Evolutionary conservation across 2,888 invertebrate genomes (phyloP).

Genomic region (Rhyacophila evoluta): DNA sequence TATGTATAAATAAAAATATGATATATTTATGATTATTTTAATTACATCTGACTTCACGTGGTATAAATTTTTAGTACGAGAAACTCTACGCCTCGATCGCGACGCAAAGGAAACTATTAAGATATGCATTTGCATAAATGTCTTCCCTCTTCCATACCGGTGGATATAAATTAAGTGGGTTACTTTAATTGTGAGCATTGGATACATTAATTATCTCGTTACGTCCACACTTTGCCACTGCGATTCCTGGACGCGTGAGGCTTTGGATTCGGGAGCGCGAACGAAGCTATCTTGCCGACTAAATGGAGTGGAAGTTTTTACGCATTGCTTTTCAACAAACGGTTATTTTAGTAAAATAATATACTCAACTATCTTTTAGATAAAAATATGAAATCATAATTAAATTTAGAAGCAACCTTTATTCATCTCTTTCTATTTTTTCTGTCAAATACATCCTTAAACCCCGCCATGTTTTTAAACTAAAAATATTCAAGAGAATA

Average conservation of each 20-base stretch:
- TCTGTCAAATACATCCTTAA: too few species aligned
- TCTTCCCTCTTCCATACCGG: slow-evolving; percentile 2
- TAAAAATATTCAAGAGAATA: too few species aligned
- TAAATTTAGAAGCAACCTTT: too few species aligned
- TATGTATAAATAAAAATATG: too few species aligned
- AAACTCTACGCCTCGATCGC: neutral
- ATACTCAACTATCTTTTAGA: too few species aligned
- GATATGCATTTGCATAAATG: slow-evolving; percentile 25
- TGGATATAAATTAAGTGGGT: slow-evolving; percentile 16
- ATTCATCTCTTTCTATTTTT: too few species aligned
- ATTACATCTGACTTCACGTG: too few species aligned
- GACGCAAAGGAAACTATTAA: slow-evolving; percentile 20
- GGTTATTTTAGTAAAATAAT: too few species aligned
- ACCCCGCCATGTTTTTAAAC: too few species aligned
- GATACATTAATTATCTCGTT: slow-evolving; percentile 39
- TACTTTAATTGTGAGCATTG: slow-evolving; percentile 40
- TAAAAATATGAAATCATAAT: too few species aligned
- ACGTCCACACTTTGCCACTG: slow-evolving; percentile 8
- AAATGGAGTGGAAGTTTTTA: slow-evolving; percentile 42
- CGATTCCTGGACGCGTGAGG: neutral
- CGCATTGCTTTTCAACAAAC: neutral
- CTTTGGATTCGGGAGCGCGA: neutral
- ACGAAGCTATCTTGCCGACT: slow-evolving; percentile 37
- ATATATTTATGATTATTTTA: too few species aligned
- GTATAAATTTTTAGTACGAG: neutral